phyloP scores from a whole-genome alignment of 2,888 invertebrate genomes.

The Drosophila borborema region DNA sequence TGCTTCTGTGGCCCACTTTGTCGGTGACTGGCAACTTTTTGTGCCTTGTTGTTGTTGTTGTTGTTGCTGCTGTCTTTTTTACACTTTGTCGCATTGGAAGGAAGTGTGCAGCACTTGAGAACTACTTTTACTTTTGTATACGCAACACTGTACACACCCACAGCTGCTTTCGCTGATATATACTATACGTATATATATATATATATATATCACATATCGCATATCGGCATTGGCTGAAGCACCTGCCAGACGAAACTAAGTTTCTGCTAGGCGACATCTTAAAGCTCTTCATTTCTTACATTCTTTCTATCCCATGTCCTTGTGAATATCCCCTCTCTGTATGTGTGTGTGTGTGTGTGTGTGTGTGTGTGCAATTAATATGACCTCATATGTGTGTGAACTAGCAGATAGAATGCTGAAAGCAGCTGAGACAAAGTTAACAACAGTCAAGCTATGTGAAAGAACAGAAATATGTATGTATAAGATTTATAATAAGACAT shows the following conservation, averaged over 20 bases:
- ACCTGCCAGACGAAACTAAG: slow-evolving; percentile 49
- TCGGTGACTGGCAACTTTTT: slow-evolving; percentile 71
- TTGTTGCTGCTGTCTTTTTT: slow-evolving; percentile 61
- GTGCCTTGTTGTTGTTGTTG: slow-evolving; percentile 46
- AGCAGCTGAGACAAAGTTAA: slow-evolving; percentile 28
- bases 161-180: slow-evolving; percentile 17
- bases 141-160: slow-evolving; percentile 62
- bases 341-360: slow-evolving; percentile 21
- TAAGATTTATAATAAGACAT: not conserved
- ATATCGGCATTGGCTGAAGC: slow-evolving; percentile 52
- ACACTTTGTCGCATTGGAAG: slow-evolving; percentile 75
- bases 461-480: not conserved
- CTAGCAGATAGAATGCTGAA: slow-evolving; percentile 19
- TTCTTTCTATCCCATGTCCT: slow-evolving; percentile 31
- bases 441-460: slow-evolving; percentile 5
- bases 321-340: slow-evolving; percentile 5
- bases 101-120: slow-evolving; percentile 73
- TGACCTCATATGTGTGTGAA: slow-evolving; percentile 38
- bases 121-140: slow-evolving; percentile 80
- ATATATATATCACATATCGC: slow-evolving; percentile 11
- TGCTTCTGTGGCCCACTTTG: slow-evolving; percentile 70
- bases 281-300: slow-evolving; percentile 21
- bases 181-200: not conserved
- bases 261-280: slow-evolving; percentile 34
- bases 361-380: slow-evolving; percentile 47